Base-by-base conservation (phyloP, 2,113 vertebrate species). In the Mesoclemmys tuberculata region DNA sequence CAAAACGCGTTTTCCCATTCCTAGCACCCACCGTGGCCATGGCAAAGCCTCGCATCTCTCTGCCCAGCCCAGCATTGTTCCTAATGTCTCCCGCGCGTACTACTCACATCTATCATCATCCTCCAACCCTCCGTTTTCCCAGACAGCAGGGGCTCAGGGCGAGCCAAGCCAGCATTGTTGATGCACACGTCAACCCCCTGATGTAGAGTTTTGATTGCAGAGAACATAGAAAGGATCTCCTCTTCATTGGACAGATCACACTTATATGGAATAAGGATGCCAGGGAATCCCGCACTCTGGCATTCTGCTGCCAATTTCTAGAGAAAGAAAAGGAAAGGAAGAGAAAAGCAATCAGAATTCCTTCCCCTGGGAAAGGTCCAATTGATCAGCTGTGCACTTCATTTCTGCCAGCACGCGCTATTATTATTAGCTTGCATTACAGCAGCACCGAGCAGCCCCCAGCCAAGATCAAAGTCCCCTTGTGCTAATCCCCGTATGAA, bases 201-300 rank as follows among this genome's bases (percentile, higher is more conserved):
- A 95, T 99, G 98, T 56, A 99, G 98, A 2, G 99, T 99, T 94
- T 97, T 99, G 97, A 99, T 98, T 8, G 99, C 99, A 0, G 99
- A 99, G 95, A 99, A 99, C 99, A 99, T 99, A 88, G 99, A 99
- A 68, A 99, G 98, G 97, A 99, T 99, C 97, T 99, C 99, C 88
- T 99, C 99, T 96, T 99, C 99, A 1, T 98, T 99, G 80, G 99
- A 98, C 93, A 99, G 98, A 93, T 99, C 99, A 9, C 99, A 99
- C 97, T 99, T 99, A 97, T 99, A 99, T 0, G 99, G 99, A 97
- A 99, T 99, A 90, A 99, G 98, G 22, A 98, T 99, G 80, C 99
- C 99, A 0, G 98, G 98, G 90, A 99, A 99, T 94, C 99, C 99
- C 0, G 99, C 99, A 7, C 99, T 99, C 98, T 99, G 98, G 96